Base-by-base conservation (phyloP, 2,797 vertebrate genomes). In the Lacerta bilineata region DNA sequence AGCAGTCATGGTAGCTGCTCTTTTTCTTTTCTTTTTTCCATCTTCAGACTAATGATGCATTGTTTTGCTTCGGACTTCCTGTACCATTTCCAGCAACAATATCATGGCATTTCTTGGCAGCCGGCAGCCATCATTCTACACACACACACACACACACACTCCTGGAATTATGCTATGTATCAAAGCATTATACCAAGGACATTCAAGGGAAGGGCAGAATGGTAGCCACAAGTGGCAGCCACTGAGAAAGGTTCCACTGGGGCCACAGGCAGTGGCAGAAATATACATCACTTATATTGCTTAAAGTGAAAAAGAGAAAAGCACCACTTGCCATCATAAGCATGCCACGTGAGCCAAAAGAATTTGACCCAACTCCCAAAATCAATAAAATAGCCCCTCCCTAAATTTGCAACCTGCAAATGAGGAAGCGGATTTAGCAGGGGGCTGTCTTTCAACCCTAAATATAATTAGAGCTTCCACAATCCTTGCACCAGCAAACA, bases 401-500 rank as follows among this genome's bases (percentile, higher is more conserved):
- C 59, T 23, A 61, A 61, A 64, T 64, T 18, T 64, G 61, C 61
- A n/a, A 61, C 18, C 46, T 3, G 15, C 29, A n/a, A 55, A 33
- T 79, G 29, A 55, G 29, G 13, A 55, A 17, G 76, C 29, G 27
- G 13, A 50, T 18, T 80, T 61, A 61, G 4, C 59, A 61, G 59
- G 29, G 29, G n/a, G 9, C 20, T 8, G 8, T 4, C 36, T 8
- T 91, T 91, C 90, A 90, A 91, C 20, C 4, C 61, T 64, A 61
- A 61, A 23, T 23, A 71, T 74, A 80, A 72, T 88, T 15, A 68
- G 88, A 86, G 91, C 83, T 0, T 27, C 76, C 91, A 79, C 84
- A 89, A 81, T 91, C 69, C 90, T 80, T 89, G 41, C 33, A 10
- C 43, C 74, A 27, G 80, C 93, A 61, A 88, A 87, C 91, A 90